Evolutionary conservation across 2,113 vertebrate genomes (phyloP).

Genomic region (Murina feae): DNA sequence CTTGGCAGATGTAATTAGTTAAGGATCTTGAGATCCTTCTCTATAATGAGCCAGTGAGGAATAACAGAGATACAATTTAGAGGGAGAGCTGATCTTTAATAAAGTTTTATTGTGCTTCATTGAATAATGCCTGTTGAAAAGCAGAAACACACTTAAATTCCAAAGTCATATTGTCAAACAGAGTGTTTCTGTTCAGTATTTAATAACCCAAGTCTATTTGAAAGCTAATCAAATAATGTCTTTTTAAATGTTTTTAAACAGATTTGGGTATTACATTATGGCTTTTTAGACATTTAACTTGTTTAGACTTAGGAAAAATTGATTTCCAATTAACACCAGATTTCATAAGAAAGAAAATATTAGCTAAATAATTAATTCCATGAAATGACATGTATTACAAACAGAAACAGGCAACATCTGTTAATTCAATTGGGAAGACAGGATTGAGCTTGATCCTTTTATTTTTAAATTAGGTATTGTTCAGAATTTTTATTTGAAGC

Average conservation of each 20-base stretch:
- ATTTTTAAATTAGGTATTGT: conserved; percentile 44
- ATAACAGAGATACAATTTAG: not conserved
- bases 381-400: conserved; percentile 56
- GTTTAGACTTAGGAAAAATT: conserved; percentile 61
- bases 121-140: conserved; percentile 50
- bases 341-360: conserved; percentile 69
- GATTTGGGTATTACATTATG: conserved; percentile 51
- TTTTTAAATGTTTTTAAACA: conserved; percentile 60
- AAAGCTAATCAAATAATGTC: conserved; percentile 43
- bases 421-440: conserved; percentile 51
- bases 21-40: not conserved
- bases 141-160: conserved; percentile 24
- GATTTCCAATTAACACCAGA: conserved; percentile 68
- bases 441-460: conserved; percentile 38
- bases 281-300: conserved; percentile 64
- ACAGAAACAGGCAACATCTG: conserved; percentile 63
- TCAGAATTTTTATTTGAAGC: conserved; percentile 59
- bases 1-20: not conserved
- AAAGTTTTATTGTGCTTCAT: conserved; percentile 45
- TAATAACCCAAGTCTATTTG: conserved; percentile 50
- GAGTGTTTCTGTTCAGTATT: conserved; percentile 52
- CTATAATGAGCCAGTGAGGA: not conserved
- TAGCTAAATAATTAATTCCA: conserved; percentile 68
- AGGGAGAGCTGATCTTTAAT: conserved; percentile 5
- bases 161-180: conserved; percentile 63